These are phyloP conservation scores for Eriocheir sinensis DNA, from an alignment of 1,140 invertebrate species.

Conservation along the genomic window DNA sequence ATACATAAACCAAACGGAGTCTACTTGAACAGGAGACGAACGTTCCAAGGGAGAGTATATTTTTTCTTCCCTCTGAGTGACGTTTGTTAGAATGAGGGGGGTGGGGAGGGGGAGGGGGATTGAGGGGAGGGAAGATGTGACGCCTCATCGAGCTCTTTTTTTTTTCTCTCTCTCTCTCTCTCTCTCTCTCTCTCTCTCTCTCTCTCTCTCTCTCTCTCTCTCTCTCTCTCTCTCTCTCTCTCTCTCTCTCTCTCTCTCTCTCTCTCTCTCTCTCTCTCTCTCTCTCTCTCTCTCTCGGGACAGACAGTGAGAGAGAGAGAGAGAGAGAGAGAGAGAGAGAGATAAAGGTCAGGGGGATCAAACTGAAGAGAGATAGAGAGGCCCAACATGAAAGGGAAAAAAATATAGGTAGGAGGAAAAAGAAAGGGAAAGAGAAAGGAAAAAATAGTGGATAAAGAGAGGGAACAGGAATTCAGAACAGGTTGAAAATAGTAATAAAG, in stretches of 20 bases:
- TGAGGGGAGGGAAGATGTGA: too few relatives aligned
- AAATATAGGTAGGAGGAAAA: neutral
- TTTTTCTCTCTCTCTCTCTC: too few relatives aligned
- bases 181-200: too few relatives aligned
- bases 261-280: neutral
- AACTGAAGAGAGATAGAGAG: neutral
- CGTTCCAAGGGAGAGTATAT: neutral
- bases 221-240: constrained; percentile 12
- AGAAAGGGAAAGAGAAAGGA: neutral
- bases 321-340: constrained; percentile 13
- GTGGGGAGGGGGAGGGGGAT: neutral
- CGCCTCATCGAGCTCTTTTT: neutral
- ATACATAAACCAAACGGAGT: neutral
- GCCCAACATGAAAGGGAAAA: neutral
- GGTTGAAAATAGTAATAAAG: too few relatives aligned
- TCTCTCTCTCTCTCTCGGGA: neutral
- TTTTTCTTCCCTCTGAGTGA: too few relatives aligned
- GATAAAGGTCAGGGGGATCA: neutral
- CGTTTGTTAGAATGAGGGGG: neutral
- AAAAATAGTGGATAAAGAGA: neutral
- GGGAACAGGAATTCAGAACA: too few relatives aligned
- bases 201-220: too few relatives aligned
- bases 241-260: constrained; percentile 21
- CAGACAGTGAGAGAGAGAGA: neutral
- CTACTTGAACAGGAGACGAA: neutral